Conservation (phyloP, 2,113 vertebrate genomes). For the Neogale vison region DNA sequence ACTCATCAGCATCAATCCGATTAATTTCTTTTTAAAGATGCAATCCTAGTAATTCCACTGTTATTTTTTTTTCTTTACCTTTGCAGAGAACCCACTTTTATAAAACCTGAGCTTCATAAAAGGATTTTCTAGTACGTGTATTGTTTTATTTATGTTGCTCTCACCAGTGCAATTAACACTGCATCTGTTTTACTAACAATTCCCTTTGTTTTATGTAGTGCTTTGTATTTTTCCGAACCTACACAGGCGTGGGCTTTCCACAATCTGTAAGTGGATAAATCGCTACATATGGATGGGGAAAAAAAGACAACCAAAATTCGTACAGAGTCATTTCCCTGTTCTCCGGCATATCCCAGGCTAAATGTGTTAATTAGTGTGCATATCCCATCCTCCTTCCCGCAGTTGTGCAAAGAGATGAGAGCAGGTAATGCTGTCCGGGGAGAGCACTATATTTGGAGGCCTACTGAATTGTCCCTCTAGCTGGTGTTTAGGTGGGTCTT, state of each 20-base stretch:
- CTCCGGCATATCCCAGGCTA: not conserved
- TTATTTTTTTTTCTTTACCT: constrained; percentile 42
- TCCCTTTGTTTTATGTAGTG: constrained; percentile 55
- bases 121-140: not conserved
- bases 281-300: not conserved
- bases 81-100: constrained; percentile 38
- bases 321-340: not conserved
- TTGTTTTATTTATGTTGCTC: constrained; percentile 67
- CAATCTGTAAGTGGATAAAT: not conserved
- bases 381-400: not conserved
- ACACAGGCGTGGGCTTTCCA: not conserved
- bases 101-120: constrained; percentile 38
- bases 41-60: not conserved
- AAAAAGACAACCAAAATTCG: not conserved
- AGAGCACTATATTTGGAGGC: not conserved
- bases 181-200: constrained; percentile 72
- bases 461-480: not conserved
- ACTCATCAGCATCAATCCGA: constrained; percentile 40
- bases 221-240: constrained; percentile 54
- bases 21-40: constrained; percentile 3
- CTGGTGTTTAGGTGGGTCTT: not conserved
- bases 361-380: not conserved
- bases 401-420: not conserved
- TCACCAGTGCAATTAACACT: constrained; percentile 67
- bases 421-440: not conserved